phyloP scores from a whole-genome alignment of 2,888 invertebrate species.

The Brachylomia viminalis region DNA sequence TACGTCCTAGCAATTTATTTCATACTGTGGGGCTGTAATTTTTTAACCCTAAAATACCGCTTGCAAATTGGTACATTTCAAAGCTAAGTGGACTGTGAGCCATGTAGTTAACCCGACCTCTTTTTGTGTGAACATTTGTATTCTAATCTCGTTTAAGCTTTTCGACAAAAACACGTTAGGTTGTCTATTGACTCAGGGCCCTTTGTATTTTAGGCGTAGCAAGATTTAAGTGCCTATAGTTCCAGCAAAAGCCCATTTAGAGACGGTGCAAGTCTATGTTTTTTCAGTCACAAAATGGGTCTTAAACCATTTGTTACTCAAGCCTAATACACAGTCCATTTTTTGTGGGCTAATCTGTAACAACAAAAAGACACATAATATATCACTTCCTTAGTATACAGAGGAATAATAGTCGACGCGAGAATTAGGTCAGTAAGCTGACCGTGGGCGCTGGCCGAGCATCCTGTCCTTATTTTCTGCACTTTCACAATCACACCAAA shows the following conservation, averaged over 20 bases:
- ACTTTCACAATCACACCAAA: slow-evolving; percentile 30
- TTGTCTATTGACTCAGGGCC: slow-evolving; percentile 48
- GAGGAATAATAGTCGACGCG: slow-evolving; percentile 28
- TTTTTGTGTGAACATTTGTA: slow-evolving; percentile 60
- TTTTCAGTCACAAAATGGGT: neutral
- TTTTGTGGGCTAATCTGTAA: slow-evolving; percentile 6
- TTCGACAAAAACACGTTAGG: slow-evolving; percentile 60
- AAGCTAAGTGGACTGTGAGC: slow-evolving; percentile 50
- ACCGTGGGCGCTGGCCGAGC: slow-evolving; percentile 16
- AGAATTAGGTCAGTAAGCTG: slow-evolving; percentile 50
- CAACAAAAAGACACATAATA: neutral
- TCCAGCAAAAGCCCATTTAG: neutral
- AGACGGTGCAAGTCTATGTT: neutral
- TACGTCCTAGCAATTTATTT: slow-evolving; percentile 46
- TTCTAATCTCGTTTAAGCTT: slow-evolving; percentile 62
- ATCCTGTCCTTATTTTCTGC: slow-evolving; percentile 42
- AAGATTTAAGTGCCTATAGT: slow-evolving; percentile 14
- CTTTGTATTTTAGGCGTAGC: slow-evolving; percentile 38
- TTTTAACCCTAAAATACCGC: slow-evolving; percentile 52
- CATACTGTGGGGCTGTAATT: slow-evolving; percentile 40
- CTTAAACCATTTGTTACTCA: neutral
- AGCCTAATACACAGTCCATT: neutral
- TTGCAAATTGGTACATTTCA: slow-evolving; percentile 54
- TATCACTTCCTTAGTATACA: slow-evolving; percentile 18
- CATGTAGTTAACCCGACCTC: slow-evolving; percentile 52